Evolutionary conservation across 2,797 vertebrate species (phyloP), one percentile per base, ranked within the genome.

Genomic region (Etheostoma perlongum): DNA sequence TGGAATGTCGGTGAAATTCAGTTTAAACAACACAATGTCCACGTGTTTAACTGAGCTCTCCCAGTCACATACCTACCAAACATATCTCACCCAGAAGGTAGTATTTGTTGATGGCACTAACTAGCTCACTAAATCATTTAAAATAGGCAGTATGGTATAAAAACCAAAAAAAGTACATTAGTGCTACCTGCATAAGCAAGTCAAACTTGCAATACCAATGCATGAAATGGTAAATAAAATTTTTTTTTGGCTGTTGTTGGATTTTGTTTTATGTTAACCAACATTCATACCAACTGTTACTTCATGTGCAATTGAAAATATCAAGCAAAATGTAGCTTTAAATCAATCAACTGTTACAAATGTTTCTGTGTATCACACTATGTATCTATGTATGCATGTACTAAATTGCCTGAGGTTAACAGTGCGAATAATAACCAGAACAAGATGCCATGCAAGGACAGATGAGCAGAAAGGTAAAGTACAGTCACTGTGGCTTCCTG

Each of bases 381-480:
- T 9, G 25, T n/a, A 46, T 70, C 5, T 47, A 11, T 14, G n/a
- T 13, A 9, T 61, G 25, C n/a, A 42, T 36, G 33, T 33, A 36
- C 47, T 27, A 10, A 40, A 40, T 0, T 23, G 64, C 46, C 16
- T 8, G 40, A 59, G 14, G 40, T 27, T 30, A 19, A 63, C 57
- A 42, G 18, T 10, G n/a, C 14, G 46, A 57, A 40, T 46, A 12
- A 44, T 1, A 53, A 53, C 4, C 19, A 72, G 36, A 59, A 23
- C 52, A 23, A 44, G 49, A 51, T 46, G 55, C 19, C 60, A 71
- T 21, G 19, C 46, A 36, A 70, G 42, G 51, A 67, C 51, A 75
- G 48, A 0, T 53, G 52, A 53, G 36, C 55, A 70, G 25, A 30
- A 27, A 33, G 25, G 30, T 47, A 15, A 67, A 30, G n/a, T 47